Evolutionary conservation across 2,888 invertebrate species (phyloP).

Genomic region (Morpho helenor): DNA sequence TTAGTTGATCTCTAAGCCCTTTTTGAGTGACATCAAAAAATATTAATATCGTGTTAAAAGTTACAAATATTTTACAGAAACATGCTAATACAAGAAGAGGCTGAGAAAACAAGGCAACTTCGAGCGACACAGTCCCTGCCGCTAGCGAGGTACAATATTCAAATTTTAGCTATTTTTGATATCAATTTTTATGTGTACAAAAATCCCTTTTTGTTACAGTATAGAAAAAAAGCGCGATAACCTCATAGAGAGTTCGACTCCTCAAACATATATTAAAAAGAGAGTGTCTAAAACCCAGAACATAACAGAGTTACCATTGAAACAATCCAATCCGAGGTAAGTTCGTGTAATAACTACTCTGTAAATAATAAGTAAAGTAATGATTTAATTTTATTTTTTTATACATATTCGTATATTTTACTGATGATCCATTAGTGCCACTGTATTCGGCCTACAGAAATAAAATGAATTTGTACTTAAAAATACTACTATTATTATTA

Average conservation of each 20-base stretch:
- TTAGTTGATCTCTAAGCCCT: too few relatives aligned
- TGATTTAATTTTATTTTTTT: too few relatives aligned
- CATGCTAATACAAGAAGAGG: constrained; percentile 56
- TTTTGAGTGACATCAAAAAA: too few relatives aligned
- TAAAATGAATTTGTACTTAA: too few relatives aligned
- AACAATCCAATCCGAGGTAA: constrained; percentile 42
- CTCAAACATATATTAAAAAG: constrained; percentile 52
- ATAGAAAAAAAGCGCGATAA: constrained; percentile 47
- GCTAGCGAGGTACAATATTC: constrained; percentile 42
- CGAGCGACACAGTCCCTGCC: constrained; percentile 71
- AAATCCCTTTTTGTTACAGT: constrained; percentile 31
- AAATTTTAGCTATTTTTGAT: background rate
- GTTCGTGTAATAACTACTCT: background rate
- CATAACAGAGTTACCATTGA: constrained; percentile 41
- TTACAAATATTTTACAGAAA: constrained; percentile 34
- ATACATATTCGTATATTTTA: too few relatives aligned
- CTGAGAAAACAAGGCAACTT: constrained; percentile 63
- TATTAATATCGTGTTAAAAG: background rate
- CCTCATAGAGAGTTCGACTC: constrained; percentile 41
- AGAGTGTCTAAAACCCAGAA: constrained; percentile 58
- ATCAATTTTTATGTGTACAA: background rate
- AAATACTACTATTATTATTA: too few relatives aligned
- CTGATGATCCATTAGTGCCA: too few relatives aligned
- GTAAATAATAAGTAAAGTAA: too few relatives aligned
- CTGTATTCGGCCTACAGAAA: too few relatives aligned